Evolutionary conservation across 2,797 vertebrate species (phyloP).

Genomic region (Linurgus olivaceus): DNA sequence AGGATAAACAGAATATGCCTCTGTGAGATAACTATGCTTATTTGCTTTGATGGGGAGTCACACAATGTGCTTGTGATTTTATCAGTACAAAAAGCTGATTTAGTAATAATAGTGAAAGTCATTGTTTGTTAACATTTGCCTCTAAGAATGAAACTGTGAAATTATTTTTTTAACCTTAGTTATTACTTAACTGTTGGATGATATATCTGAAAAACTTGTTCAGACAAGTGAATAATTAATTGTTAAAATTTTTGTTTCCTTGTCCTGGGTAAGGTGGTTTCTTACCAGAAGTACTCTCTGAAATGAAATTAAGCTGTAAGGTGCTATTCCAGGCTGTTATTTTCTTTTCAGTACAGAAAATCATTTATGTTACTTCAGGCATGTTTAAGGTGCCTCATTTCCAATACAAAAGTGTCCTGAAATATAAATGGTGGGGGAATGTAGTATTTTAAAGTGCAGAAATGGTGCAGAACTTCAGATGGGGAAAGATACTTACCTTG

Average conservation of each 20-base stretch:
- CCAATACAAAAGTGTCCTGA: not conserved
- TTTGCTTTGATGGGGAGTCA: not conserved
- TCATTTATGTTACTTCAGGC: not conserved
- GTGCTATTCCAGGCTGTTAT: not conserved
- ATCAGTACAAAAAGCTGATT: not conserved
- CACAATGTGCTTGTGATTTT: not conserved
- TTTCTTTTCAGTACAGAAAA: slow-evolving; percentile 1
- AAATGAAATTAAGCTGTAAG: not conserved
- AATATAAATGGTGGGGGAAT: not conserved
- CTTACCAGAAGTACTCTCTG: not conserved
- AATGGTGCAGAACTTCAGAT: not conserved
- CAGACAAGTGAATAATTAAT: not conserved
- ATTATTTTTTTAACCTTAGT: not conserved
- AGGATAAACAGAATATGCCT: not conserved
- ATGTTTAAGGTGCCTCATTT: not conserved
- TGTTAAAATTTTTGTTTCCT: not conserved
- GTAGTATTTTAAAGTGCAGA: not conserved
- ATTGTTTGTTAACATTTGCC: not conserved
- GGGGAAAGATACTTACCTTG: not conserved
- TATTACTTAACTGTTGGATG: not conserved
- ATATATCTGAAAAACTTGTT: not conserved
- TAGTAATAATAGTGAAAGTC: not conserved
- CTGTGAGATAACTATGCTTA: not conserved
- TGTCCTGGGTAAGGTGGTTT: not conserved
- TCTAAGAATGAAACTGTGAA: not conserved